Evolutionary conservation across 2,797 vertebrate genomes (phyloP).

Genomic region (Taeniopygia guttata): DNA sequence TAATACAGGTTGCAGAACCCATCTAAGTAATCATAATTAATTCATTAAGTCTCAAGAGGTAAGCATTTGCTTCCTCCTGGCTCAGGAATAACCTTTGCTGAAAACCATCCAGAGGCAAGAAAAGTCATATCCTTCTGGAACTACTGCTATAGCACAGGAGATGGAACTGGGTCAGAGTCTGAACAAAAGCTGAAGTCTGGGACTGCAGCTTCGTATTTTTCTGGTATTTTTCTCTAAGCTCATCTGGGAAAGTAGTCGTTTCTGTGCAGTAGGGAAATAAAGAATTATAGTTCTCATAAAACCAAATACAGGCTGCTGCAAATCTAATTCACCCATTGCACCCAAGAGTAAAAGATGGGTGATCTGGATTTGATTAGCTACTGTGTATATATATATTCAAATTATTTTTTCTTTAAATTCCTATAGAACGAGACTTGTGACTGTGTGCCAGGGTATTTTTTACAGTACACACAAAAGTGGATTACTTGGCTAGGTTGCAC

Average conservation of each 20-base stretch:
- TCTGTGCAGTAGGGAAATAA: neutral
- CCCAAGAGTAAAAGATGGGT: conserved; percentile 18
- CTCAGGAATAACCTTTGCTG: neutral
- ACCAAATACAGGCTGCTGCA: conserved; percentile 20
- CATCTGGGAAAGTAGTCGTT: conserved; percentile 4
- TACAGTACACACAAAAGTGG: neutral
- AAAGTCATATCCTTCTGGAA: neutral
- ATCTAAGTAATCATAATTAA: neutral
- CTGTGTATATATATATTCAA: neutral
- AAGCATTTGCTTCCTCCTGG: neutral
- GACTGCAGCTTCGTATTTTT: neutral
- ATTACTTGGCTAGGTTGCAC: neutral
- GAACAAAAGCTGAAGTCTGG: neutral
- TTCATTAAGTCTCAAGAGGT: neutral
- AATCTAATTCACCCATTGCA: conserved; percentile 12
- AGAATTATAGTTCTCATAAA: conserved; percentile 52
- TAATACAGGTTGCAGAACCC: neutral
- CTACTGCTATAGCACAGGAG: neutral
- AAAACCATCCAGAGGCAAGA: neutral
- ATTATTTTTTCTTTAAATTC: neutral
- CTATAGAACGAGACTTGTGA: neutral
- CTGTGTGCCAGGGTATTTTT: neutral
- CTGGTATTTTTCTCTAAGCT: neutral
- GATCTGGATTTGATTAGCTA: conserved; percentile 5
- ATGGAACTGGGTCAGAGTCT: neutral